Base-by-base conservation (phyloP, 2,888 invertebrate genomes). In the Leptinotarsa tumamoca region DNA sequence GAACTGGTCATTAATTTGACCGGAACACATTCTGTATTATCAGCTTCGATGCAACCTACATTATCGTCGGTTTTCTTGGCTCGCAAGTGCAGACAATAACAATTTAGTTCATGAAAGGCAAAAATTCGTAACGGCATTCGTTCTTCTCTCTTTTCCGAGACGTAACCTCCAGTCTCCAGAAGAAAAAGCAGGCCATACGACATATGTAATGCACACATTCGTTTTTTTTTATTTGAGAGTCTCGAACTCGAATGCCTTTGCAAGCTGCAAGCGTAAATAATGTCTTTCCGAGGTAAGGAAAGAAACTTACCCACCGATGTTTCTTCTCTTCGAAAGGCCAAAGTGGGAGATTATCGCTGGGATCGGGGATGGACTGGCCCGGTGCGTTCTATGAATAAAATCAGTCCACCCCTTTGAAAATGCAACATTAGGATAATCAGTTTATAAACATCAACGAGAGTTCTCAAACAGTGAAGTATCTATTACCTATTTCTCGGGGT, bases 141-240 rank as follows among this genome's bases (percentile, higher is more conserved):
- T 13, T 58, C 23, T 49, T 43, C 21, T n/a, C 43, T 70, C 49
- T 56, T 56, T 58, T 49, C 17, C n/a, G 50, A 54, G 17, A 54
- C 17, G 71, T 71, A 74, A 74, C 71, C 74, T 74, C 74, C 71
- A 67, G 43, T 63, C 33, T 43, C 43, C 33, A 67, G 71, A 74
- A 74, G 74, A 74, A 74, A 74, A 74, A 74, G 73, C 68, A 73
- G 68, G 68, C 68, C 68, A 73, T 52, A 52, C 74, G 52, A 52
- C 54, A 58, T 71, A 71, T 49, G 54, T 71, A 71, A 67, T 49
- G 54, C 74, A 71, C 67, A 58, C 73, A 68, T 67, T 73, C 43
- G 43, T 43, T 71, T 70, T 67, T 74, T 74, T 74, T 74, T 74
- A 67, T 67, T 56, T 27, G 61, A 61, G 27, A 61, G 70, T 70